Percentiles rank a stretch among this genome's conserved stretches.
Conservation (phyloP, 2,113 vertebrate species). For the Ariopsis seemanni region DNA sequence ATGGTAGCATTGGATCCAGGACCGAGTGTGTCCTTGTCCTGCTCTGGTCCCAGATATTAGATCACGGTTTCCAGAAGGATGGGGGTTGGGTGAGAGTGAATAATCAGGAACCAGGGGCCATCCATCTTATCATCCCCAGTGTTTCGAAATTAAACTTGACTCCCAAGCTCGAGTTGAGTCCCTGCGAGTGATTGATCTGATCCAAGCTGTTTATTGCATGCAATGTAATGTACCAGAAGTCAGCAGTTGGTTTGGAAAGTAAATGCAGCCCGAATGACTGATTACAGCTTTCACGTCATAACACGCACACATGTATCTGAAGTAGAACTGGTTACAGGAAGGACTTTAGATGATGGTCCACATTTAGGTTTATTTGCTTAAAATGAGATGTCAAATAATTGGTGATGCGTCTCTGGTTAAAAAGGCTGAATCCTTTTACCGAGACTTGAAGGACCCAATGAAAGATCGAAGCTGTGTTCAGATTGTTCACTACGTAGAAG, state of each 20-base stretch:
- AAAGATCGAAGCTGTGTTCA: too few relatives aligned
- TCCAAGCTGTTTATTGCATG: neutral
- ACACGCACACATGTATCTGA: neutral
- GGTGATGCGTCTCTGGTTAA: neutral
- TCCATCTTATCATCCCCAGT: neutral
- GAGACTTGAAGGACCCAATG: neutral
- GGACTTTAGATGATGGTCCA: neutral
- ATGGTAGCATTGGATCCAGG: too few relatives aligned
- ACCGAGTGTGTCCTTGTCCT: too few relatives aligned
- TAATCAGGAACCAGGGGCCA: too few relatives aligned
- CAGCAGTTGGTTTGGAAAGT: neutral
- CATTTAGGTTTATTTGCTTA: neutral
- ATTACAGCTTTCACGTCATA: too few relatives aligned
- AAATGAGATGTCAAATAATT: neutral
- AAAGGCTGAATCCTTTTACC: neutral
- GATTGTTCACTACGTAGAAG: too few relatives aligned
- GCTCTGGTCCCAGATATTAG: too few relatives aligned
- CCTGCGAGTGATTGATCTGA: neutral
- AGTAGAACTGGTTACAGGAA: neutral
- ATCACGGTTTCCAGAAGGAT: too few relatives aligned
- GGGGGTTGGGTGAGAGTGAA: too few relatives aligned
- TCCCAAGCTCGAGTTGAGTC: neutral
- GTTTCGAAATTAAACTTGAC: neutral
- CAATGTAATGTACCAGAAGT: neutral
- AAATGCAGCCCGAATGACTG: neutral